A percentile compares a stretch with the other conserved stretches of the same genome.
These are phyloP conservation scores for Zophobas morio DNA, from an alignment of 1,140 invertebrate species.

Conservation along the genomic window DNA sequence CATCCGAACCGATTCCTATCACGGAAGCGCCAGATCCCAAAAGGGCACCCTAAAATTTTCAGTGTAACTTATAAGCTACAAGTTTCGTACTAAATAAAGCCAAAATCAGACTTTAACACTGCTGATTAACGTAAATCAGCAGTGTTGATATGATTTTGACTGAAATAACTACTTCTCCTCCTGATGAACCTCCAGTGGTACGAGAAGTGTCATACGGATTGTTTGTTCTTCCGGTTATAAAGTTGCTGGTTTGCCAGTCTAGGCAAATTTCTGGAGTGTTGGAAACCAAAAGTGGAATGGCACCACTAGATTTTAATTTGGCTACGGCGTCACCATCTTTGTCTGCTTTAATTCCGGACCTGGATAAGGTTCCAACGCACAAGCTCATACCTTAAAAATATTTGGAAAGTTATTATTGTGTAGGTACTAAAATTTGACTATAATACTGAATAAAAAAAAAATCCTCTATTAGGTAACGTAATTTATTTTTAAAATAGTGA, in stretches of 20 bases:
- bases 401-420: too few species aligned
- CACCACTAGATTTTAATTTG: constrained; percentile 77
- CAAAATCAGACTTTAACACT: too few species aligned
- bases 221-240: constrained; percentile 78
- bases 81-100: too few species aligned
- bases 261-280: constrained; percentile 87
- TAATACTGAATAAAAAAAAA: too few species aligned
- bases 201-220: constrained; percentile 84
- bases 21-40: constrained; percentile 81
- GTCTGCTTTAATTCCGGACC: constrained; percentile 72
- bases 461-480: too few species aligned
- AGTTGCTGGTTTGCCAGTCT: constrained; percentile 79
- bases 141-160: too few species aligned
- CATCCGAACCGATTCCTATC: constrained; percentile 88
- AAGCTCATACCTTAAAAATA: constrained; percentile 73
- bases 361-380: constrained; percentile 74
- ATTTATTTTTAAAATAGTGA: too few species aligned
- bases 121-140: too few species aligned
- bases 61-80: not conserved
- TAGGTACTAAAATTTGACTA: too few species aligned
- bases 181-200: constrained; percentile 83
- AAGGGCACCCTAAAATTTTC: constrained; percentile 72
- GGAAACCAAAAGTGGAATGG: constrained; percentile 84
- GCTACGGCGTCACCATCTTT: constrained; percentile 76
- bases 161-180: constrained; percentile 75